Conservation (phyloP, 1,140 invertebrate species). For the Cydia splendana region DNA sequence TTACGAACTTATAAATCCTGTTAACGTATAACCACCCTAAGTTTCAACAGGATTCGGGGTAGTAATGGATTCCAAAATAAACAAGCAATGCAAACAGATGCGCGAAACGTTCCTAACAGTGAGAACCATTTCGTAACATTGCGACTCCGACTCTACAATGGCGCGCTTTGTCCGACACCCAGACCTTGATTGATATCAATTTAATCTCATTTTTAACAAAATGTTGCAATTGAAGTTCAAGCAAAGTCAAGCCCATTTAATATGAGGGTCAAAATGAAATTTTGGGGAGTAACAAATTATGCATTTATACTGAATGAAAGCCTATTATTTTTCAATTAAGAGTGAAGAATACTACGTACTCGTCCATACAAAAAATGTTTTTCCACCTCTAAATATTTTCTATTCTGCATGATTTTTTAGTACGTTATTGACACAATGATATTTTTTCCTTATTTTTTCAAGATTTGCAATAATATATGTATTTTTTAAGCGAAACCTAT, state of each 20-base stretch:
- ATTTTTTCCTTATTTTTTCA: too few relatives aligned
- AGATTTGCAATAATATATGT: too few relatives aligned
- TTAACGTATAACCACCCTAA: conserved; percentile 16
- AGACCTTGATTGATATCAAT: conserved; percentile 7
- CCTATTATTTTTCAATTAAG: too few relatives aligned
- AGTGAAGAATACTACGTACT: too few relatives aligned
- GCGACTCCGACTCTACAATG: neutral
- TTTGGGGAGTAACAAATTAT: too few relatives aligned
- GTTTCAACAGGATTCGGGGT: neutral
- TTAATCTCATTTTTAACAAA: conserved; percentile 3
- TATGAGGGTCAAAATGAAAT: too few relatives aligned
- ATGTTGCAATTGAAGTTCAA: neutral
- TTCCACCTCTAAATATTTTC: too few relatives aligned
- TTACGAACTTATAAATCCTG: conserved; percentile 28
- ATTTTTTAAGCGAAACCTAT: too few relatives aligned
- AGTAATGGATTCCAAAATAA: conserved; percentile 32
- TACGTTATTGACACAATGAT: too few relatives aligned
- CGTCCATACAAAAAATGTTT: too few relatives aligned
- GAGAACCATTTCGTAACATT: conserved; percentile 25
- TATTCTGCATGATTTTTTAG: too few relatives aligned
- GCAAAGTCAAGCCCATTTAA: neutral
- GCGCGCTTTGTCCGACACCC: neutral
- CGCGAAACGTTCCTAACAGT: neutral
- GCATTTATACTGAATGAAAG: too few relatives aligned
- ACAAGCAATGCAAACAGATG: conserved; percentile 26